Percentiles rank a stretch among this genome's conserved stretches.
Conservation (phyloP, 2,113 vertebrate genomes). For the Austrofundulus limnaeus region DNA sequence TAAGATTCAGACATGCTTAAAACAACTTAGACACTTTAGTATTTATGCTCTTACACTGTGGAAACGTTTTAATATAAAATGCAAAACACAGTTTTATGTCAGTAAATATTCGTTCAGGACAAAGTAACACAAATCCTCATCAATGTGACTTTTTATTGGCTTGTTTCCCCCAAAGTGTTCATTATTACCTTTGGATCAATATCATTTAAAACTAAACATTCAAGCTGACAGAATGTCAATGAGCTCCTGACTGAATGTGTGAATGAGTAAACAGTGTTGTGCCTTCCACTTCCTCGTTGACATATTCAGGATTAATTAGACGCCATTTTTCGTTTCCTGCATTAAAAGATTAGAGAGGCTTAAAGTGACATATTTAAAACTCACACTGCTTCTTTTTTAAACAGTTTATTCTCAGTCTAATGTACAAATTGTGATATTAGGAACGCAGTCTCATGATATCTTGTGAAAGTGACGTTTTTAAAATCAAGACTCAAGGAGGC, state of each 20-base stretch:
- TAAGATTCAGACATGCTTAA: too few species aligned
- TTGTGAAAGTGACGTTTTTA: too few species aligned
- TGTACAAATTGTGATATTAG: neutral
- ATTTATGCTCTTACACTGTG: neutral
- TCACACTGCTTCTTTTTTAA: slow-evolving; percentile 1
- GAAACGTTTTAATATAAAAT: neutral
- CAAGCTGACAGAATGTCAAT: slow-evolving; percentile 58
- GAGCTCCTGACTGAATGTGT: slow-evolving; percentile 46
- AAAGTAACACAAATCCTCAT: slow-evolving; percentile 17
- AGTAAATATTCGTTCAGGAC: neutral
- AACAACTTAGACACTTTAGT: too few species aligned
- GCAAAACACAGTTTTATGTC: neutral
- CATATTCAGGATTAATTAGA: slow-evolving; percentile 61
- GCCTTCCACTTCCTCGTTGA: slow-evolving; percentile 47
- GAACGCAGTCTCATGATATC: too few species aligned
- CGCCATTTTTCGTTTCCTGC: slow-evolving; percentile 16
- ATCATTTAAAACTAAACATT: slow-evolving; percentile 67
- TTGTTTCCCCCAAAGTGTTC: slow-evolving; percentile 39
- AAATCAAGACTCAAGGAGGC: too few species aligned
- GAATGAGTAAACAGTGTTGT: slow-evolving; percentile 57
- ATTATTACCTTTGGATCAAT: slow-evolving; percentile 64
- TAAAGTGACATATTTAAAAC: slow-evolving; percentile 26
- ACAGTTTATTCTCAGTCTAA: too few species aligned
- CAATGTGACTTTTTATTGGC: slow-evolving; percentile 53
- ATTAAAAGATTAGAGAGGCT: slow-evolving; percentile 21